Base-by-base conservation (phyloP, 30 jellyfish, hydroid and myxozoan species). In the Aurelia sp. region DNA sequence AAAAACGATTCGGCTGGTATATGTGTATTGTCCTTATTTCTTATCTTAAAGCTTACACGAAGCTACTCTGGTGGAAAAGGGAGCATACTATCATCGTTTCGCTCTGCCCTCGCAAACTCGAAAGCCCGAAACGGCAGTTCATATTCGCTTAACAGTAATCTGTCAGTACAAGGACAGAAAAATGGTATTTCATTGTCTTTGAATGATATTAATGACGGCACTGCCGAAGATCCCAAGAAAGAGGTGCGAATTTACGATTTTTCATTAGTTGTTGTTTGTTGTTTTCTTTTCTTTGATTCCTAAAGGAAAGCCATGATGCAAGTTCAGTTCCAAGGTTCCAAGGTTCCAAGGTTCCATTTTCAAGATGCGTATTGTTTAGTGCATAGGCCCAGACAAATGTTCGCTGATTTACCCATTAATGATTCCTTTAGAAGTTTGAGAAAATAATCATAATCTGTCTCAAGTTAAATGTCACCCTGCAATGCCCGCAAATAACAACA, bases 61-160 rank as follows among this genome's bases (percentile, higher is more conserved):
- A 72, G 87, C 1, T 71, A 65, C 57, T 84, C 93, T 6, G 93
- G 93, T 44, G 93, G 93, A n/a, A 84, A 84, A 62, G 95, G 98
- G 17, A 83, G 88, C 79, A 33, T 92, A 64, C 85, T 92, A 2
- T 92, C 98, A 50, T 86, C 98, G 62, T 92, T 92, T 79, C 96
- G 96, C 13, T 84, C 97, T 18, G 98, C 97, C 19, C 51, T 92
- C 18, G 85, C 66, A 8, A 78, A 79, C 63, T 68, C 92, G 35
- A 78, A 79, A 66, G 51, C 82, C 13, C 85, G 97, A 13, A 67
- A 77, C 23, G 96, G 92, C 21, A 86, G 94, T 48, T 78, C 86
- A 50, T 62, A 73, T 21, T 92, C 96, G 62, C 73, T 82, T 48
- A 82, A 73, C 78, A 86, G 96, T 62, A 85, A 51, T 75, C 20